phyloP scores from a whole-genome alignment of 1,140 invertebrate species.

The Goniozus legneri region DNA sequence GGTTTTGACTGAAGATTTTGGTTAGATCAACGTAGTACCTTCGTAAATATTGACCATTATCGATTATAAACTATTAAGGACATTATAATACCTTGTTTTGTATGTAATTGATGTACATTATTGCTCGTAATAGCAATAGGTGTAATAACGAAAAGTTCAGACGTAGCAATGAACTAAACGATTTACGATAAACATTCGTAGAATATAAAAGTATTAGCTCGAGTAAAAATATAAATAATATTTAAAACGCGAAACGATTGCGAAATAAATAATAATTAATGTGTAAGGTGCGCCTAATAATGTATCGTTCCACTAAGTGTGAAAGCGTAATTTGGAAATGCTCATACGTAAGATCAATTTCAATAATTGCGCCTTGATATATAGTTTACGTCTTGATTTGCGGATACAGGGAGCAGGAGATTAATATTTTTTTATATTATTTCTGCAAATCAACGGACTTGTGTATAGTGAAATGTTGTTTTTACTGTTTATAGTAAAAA shows the following conservation, averaged over 20 bases:
- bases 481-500: slow-evolving; percentile 2
- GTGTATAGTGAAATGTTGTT: background rate
- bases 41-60: slow-evolving; percentile 22
- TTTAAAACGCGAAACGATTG: slow-evolving; percentile 16
- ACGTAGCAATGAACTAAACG: slow-evolving; percentile 29
- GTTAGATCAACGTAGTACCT: slow-evolving; percentile 10
- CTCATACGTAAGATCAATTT: background rate
- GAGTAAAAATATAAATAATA: slow-evolving; percentile 18
- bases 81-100: slow-evolving; percentile 33
- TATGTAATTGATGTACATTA: slow-evolving; percentile 46
- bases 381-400: slow-evolving; percentile 4
- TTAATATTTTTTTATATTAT: background rate
- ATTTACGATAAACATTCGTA: slow-evolving; percentile 35
- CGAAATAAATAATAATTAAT: slow-evolving; percentile 17
- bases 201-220: slow-evolving; percentile 37
- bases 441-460: background rate
- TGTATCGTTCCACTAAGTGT: background rate
- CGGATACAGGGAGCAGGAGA: background rate
- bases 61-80: background rate
- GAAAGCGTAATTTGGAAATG: background rate
- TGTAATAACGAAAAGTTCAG: slow-evolving; percentile 24
- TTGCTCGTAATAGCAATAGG: slow-evolving; percentile 34
- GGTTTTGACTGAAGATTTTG: too few species aligned
- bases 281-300: slow-evolving; percentile 17
- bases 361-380: background rate